These are phyloP conservation scores for Hylaea fasciaria DNA, from an alignment of 2,888 invertebrate genomes.

Conservation along the genomic window DNA sequence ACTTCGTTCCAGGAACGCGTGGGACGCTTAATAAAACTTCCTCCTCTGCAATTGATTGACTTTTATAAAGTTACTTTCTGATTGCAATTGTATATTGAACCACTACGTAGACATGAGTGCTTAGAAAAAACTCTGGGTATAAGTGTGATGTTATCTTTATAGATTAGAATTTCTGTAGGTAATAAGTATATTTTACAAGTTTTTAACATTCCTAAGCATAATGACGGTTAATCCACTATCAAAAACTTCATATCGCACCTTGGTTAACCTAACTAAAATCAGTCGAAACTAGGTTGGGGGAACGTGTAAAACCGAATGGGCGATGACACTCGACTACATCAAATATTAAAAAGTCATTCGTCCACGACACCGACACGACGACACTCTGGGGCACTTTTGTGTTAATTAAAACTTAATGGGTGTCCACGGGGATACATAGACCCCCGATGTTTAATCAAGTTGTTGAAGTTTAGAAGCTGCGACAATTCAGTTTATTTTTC, in stretches of 20 bases:
- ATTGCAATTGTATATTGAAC: neutral
- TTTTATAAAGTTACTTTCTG: conserved; percentile 10
- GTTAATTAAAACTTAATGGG: conserved; percentile 9
- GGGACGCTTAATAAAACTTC: conserved; percentile 24
- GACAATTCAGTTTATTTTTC: too few relatives aligned
- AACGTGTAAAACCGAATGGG: conserved; percentile 39
- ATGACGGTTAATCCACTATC: too few relatives aligned
- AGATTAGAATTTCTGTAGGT: too few relatives aligned
- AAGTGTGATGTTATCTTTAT: too few relatives aligned
- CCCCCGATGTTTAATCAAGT: too few relatives aligned
- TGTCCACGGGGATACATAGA: neutral
- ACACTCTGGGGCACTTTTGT: conserved; percentile 3
- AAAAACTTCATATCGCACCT: too few relatives aligned
- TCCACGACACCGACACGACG: conserved; percentile 22
- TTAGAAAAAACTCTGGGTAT: too few relatives aligned
- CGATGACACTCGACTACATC: conserved; percentile 25
- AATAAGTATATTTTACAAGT: too few relatives aligned
- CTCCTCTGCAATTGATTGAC: conserved; percentile 14
- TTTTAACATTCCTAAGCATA: too few relatives aligned
- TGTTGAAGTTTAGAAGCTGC: too few relatives aligned
- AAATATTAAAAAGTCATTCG: conserved; percentile 35
- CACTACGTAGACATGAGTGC: neutral
- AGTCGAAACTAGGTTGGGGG: conserved; percentile 40
- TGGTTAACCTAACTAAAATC: too few relatives aligned
- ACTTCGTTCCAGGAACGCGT: conserved; percentile 9